A percentile compares a stretch with the other conserved stretches of the same genome.
These are phyloP conservation scores for Ichneumon xanthorius DNA, from an alignment of 2,888 invertebrate species.

Conservation along the genomic window DNA sequence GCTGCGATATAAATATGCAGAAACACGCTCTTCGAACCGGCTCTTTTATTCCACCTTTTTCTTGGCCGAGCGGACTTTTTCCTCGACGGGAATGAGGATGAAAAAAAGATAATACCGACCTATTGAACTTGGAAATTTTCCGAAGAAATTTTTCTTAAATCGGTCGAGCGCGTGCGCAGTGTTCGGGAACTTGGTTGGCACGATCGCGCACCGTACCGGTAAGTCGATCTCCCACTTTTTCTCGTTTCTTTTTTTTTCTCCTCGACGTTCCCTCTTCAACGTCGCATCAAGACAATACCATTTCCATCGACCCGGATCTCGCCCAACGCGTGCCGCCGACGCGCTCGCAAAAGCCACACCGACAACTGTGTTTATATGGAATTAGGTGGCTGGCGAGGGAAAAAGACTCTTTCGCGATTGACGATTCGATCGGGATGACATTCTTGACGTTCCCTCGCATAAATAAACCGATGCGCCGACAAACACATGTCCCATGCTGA, in stretches of 20 bases:
- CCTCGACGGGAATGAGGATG: neutral
- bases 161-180: conserved; percentile 38
- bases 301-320: conserved; percentile 67
- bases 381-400: conserved; percentile 43
- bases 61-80: neutral
- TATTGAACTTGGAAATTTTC: conserved; percentile 4
- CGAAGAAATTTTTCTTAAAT: conserved; percentile 4
- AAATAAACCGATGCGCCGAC: neutral
- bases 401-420: conserved; percentile 46
- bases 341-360: conserved; percentile 29
- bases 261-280: conserved; percentile 1
- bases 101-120: neutral
- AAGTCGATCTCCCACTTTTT: conserved; percentile 55
- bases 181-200: conserved; percentile 55
- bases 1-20: neutral
- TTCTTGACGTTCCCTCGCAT: conserved; percentile 20
- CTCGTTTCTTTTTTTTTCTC: conserved; percentile 43
- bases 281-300: conserved; percentile 64
- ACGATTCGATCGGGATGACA: conserved; percentile 55
- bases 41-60: neutral
- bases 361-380: conserved; percentile 35
- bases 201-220: conserved; percentile 54
- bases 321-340: conserved; percentile 51
- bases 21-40: neutral
- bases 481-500: neutral